These are phyloP conservation scores for Cryptops parisi DNA, from an alignment of 2,888 invertebrate species.

Conservation along the genomic window DNA sequence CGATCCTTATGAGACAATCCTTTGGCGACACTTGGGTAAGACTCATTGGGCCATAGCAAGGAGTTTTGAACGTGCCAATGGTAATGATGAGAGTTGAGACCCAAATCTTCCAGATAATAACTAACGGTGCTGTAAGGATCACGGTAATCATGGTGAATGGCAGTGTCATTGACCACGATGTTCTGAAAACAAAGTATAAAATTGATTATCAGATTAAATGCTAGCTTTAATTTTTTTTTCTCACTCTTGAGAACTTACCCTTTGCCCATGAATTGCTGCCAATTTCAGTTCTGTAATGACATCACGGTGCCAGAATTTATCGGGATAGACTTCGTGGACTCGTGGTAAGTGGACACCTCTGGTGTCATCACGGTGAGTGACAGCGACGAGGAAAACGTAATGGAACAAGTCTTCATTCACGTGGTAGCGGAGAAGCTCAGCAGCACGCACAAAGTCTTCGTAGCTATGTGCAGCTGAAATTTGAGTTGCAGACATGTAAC, in stretches of 20 bases:
- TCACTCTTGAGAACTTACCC: too few species aligned
- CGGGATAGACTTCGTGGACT: neutral
- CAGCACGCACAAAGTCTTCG: neutral
- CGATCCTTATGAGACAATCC: neutral
- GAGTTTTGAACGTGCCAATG: slow-evolving; percentile 12
- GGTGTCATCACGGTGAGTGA: neutral
- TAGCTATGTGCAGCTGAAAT: neutral
- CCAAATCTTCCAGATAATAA: slow-evolving; percentile 68
- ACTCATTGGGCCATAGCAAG: neutral
- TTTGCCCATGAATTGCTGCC: too few species aligned
- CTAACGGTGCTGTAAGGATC: slow-evolving; percentile 65
- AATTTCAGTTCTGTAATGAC: neutral
- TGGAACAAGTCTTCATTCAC: neutral
- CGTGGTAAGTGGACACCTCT: neutral
- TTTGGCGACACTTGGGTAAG: neutral
- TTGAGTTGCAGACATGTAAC: neutral
- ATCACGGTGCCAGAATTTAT: neutral
- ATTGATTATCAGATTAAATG: too few species aligned
- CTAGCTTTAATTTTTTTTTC: too few species aligned
- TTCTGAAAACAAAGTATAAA: too few species aligned
- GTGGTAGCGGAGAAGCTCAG: neutral
- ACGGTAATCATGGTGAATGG: slow-evolving; percentile 29
- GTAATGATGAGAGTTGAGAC: slow-evolving; percentile 12
- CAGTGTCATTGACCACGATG: neutral
- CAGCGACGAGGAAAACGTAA: neutral